Percentiles rank a stretch among this genome's conserved stretches.
Conservation (phyloP, 2,797 vertebrate genomes). For the Cossypha heuglini region DNA sequence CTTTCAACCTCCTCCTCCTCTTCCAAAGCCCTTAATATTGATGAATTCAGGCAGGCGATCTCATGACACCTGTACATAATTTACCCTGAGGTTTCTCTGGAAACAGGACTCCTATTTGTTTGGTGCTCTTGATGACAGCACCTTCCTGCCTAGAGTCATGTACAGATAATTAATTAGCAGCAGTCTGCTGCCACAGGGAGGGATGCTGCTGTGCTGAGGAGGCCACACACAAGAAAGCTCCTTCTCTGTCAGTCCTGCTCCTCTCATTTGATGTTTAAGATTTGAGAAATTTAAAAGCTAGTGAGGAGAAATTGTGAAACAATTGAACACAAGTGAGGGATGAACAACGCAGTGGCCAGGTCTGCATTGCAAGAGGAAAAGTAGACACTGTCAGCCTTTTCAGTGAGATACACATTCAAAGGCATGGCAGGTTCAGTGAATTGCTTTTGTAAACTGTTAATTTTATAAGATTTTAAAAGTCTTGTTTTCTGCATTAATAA, state of each 20-base stretch:
- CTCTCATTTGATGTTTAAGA: neutral
- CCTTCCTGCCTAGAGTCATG: neutral
- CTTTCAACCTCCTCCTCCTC: neutral
- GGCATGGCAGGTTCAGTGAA: neutral
- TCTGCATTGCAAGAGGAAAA: neutral
- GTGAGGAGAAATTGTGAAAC: neutral
- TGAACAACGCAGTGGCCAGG: neutral
- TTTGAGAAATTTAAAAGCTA: neutral
- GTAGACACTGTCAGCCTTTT: neutral
- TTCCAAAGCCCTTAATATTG: neutral
- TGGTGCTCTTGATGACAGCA: neutral
- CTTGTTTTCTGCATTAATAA: neutral
- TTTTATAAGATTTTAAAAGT: neutral
- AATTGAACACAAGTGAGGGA: neutral
- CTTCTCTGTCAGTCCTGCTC: neutral
- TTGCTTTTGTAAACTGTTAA: neutral
- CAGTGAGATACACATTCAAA: neutral
- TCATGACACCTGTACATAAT: neutral
- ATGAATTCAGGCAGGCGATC: neutral
- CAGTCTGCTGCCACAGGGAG: neutral
- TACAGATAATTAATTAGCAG: conserved; percentile 1
- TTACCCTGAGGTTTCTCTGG: neutral
- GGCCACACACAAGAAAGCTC: neutral
- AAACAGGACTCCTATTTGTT: neutral
- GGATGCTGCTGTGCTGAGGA: neutral